Conservation (phyloP, 2,113 vertebrate species). For the Hippopotamus amphibius region DNA sequence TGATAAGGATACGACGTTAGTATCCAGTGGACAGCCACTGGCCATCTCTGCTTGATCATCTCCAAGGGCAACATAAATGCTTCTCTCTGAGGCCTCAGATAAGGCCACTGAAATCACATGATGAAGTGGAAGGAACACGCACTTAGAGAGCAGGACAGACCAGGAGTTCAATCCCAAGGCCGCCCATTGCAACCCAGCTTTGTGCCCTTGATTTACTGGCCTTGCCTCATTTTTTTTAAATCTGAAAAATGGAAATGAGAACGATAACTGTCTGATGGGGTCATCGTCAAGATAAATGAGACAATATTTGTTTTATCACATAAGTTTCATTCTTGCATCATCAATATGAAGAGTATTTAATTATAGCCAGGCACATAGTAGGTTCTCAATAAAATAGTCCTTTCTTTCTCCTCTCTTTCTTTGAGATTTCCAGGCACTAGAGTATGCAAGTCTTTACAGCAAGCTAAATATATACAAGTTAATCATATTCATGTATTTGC, state of each 20-base stretch:
- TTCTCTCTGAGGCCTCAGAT: background rate
- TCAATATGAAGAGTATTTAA: background rate
- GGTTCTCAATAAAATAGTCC: background rate
- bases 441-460: background rate
- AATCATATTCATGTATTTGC: conserved; percentile 31
- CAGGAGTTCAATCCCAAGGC: background rate
- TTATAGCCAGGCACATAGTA: background rate
- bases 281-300: background rate
- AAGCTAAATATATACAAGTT: conserved; percentile 25
- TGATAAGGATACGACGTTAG: background rate
- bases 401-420: background rate
- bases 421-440: background rate
- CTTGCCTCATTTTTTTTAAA: background rate
- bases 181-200: background rate
- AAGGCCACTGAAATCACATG: too few species aligned
- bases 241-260: background rate
- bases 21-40: background rate
- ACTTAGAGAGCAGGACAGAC: background rate
- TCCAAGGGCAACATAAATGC: background rate
- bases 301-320: background rate
- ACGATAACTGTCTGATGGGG: background rate
- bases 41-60: background rate
- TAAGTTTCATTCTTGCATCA: background rate
- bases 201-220: background rate
- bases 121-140: background rate